Evolutionary conservation across 2,888 invertebrate species (phyloP), one percentile per base, ranked within the genome.

Genomic region (Hoplodrina blanda): DNA sequence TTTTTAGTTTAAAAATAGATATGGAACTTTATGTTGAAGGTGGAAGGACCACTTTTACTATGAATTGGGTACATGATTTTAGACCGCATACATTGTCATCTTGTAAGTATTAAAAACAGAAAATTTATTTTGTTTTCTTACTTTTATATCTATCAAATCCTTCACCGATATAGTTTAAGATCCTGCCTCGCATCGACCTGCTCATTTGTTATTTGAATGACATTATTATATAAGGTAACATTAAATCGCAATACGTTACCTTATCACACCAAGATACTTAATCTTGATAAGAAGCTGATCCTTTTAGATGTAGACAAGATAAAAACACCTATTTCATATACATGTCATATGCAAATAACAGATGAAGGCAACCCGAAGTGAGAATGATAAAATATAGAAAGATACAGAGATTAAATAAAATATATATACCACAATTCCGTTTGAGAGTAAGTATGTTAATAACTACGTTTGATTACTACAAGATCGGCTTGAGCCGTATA

Each of bases 401-500:
- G 4, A 44, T 19, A 62, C 11, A 20, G 5, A 44, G 10, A 44
- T 10, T 5, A 56, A 69, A n/a, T 10, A 49, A 64, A 46, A 30
- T 30, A 44, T 37, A 44, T 19, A 30, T 64, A 72, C 25, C 60
- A 30, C 62, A 73, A 72, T 69, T 69, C 62, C 64, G 30, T 62
- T 76, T 62, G 49, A 65, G 49, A 70, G 25, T 15, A 56, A 57
- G 54, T 74, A 63, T 33, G 44, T 76, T 75, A 66, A 60, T 69
- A 65, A 54, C 56, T 59, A 44, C 50, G 30, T 68, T 53, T 37
- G 71, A 25, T 25, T 25, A 62, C 80, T 68, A 82, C 11, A 33
- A 54, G 2, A 62, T 19, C 33, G 73, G 62, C 81, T 66, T 74
- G 25, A 73, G 71, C 73, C 77, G 46, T 56, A 65, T 63, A 77